A percentile compares a stretch with the other conserved stretches of the same genome.
Evolutionary conservation across 2,888 invertebrate species (phyloP).

Genomic region (Acleris literana): DNA sequence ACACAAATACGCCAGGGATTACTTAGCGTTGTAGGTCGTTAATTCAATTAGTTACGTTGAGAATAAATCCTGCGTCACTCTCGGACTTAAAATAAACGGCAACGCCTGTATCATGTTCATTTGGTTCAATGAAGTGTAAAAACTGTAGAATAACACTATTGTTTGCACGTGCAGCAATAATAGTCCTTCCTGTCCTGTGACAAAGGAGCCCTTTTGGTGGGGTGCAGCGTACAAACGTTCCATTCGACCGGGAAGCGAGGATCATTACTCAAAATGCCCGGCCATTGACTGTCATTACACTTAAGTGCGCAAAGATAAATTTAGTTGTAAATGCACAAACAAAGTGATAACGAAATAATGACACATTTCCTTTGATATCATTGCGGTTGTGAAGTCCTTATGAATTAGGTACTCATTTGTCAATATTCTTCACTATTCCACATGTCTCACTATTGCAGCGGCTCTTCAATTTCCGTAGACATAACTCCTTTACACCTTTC

Average conservation of each 20-base stretch:
- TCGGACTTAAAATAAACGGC: conserved; percentile 6
- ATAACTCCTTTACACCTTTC: conserved; percentile 24
- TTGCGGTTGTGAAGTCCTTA: not conserved
- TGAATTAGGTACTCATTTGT: no score
- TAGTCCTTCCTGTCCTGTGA: conserved; percentile 14
- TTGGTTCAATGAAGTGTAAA: conserved; percentile 13
- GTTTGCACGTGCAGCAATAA: conserved; percentile 26
- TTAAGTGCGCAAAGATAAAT: conserved; percentile 23
- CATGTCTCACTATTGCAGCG: not conserved
- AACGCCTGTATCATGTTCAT: not conserved
- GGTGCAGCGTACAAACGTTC: conserved; percentile 3
- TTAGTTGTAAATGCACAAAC: conserved; percentile 14
- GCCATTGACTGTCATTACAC: conserved; percentile 24
- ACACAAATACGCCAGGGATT: conserved; percentile 26
- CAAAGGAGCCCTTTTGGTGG: conserved; percentile 21
- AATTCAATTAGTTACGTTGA: conserved; percentile 32
- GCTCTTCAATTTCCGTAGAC: conserved; percentile 17
- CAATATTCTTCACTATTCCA: not conserved
- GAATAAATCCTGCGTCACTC: conserved; percentile 9
- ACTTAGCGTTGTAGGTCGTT: conserved; percentile 15
- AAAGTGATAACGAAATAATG: conserved; percentile 25
- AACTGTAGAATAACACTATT: conserved; percentile 4
- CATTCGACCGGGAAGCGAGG: conserved; percentile 21
- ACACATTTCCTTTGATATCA: conserved; percentile 26
- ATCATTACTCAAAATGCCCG: conserved; percentile 26